Percentiles rank a stretch among this genome's conserved stretches.
Conservation (phyloP, 2,797 vertebrate genomes). For the Rhinoraja longicauda region DNA sequence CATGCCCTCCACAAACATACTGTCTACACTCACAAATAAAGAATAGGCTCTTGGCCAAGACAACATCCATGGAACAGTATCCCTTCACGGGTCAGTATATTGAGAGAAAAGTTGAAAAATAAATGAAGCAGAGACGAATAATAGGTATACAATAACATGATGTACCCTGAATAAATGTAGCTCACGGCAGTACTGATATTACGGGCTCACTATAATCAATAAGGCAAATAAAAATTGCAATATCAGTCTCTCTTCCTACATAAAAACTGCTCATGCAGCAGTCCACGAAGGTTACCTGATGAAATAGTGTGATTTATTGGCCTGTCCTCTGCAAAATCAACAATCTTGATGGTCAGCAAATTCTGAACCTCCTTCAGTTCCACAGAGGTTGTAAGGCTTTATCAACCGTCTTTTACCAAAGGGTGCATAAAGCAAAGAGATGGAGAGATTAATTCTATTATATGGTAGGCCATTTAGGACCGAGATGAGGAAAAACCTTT, state of each 20-base stretch:
- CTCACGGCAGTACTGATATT: background rate
- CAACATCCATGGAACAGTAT: background rate
- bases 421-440: background rate
- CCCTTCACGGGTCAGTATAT: background rate
- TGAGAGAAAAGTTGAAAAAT: background rate
- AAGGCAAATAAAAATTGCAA: background rate
- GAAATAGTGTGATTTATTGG: slow-evolving; percentile 3
- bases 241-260: background rate
- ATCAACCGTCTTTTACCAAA: background rate
- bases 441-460: background rate
- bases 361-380: background rate
- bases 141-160: background rate
- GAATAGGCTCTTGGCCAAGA: background rate
- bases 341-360: background rate
- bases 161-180: background rate
- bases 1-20: background rate
- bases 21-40: background rate
- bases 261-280: background rate
- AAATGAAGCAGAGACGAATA: background rate
- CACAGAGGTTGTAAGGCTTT: background rate
- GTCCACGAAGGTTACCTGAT: background rate
- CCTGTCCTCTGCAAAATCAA: background rate
- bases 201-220: background rate
- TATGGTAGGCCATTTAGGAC: too few species aligned
- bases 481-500: too few species aligned